Base-by-base conservation (phyloP, 2,888 invertebrate species). In the Osmoderma eremita region DNA sequence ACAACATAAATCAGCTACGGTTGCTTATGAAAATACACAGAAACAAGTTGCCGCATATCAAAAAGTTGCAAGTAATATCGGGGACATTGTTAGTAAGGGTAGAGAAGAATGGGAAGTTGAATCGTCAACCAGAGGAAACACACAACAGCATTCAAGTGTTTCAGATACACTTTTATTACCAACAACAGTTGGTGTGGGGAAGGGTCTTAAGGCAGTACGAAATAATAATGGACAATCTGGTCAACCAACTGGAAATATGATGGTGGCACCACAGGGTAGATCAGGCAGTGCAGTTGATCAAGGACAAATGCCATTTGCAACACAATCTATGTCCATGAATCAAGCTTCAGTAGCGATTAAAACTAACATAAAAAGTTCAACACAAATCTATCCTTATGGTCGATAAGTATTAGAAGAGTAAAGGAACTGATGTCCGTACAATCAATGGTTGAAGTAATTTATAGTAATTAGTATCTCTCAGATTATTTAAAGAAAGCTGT, bases 91-190 rank as follows among this genome's bases (percentile, higher is more conserved):
- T 49, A 93, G 91, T 71, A 94, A 94, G 78, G 92, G 94, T 0
- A 86, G 94, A 54, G 97, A 97, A 80, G 96, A 97, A 79, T 96
- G 96, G 95, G 97, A 97, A 82, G 93, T 93, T 68, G 97, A 97
- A 82, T 91, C 95, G 3, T 91, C 89, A 3, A 85, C 91, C 0
- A 85, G 92, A 75, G 86, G 89, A 10, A 87, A 85, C 67, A 85
- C 88, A 75, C 88, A 88, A 67, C 92, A 92, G 77, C 94, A 94
- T 0, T 93, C 91, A 68, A 94, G 92, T 75, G 87, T 91, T 72
- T 87, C 92, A 0, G 97, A 97, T 79, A 97, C 97, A 0, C 92
- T 94, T 80, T 87, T 92, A 5, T 84, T 97, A 8, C 93, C 97
- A 2, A 92, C 94, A 17, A 96, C 96, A 18, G 91, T 96, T 10